Conservation (phyloP, 2,113 vertebrate genomes). For the Lonchura striata region DNA sequence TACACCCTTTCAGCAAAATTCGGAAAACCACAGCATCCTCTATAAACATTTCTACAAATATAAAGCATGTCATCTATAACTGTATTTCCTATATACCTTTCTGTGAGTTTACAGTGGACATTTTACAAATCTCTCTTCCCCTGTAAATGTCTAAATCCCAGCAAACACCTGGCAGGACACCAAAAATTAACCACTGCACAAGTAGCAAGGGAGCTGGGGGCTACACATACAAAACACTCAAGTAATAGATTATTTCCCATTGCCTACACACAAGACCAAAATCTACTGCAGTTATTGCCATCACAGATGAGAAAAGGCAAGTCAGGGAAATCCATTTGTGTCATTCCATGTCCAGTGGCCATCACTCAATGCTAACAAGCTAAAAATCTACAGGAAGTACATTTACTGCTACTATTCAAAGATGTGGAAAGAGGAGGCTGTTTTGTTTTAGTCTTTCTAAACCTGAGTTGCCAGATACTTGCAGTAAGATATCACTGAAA, state of each 20-base stretch:
- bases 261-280: background rate
- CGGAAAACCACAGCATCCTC: background rate
- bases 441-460: background rate
- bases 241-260: background rate
- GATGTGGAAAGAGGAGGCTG: background rate
- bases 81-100: background rate
- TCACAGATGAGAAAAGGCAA: background rate
- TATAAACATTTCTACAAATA: background rate
- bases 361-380: background rate
- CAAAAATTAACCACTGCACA: background rate
- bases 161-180: background rate
- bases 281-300: background rate
- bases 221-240: background rate
- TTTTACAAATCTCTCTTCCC: background rate
- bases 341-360: rapidly evolving
- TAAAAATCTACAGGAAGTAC: background rate
- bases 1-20: background rate
- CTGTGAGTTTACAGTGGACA: background rate
- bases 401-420: background rate
- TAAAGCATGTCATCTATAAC: background rate
- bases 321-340: background rate
- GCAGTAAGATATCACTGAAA: background rate
- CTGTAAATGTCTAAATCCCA: background rate
- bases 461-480: background rate
- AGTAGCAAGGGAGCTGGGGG: background rate